Conservation (phyloP, 30 jellyfish, hydroid and myxozoan species). For the Pelagia noctiluca region DNA sequence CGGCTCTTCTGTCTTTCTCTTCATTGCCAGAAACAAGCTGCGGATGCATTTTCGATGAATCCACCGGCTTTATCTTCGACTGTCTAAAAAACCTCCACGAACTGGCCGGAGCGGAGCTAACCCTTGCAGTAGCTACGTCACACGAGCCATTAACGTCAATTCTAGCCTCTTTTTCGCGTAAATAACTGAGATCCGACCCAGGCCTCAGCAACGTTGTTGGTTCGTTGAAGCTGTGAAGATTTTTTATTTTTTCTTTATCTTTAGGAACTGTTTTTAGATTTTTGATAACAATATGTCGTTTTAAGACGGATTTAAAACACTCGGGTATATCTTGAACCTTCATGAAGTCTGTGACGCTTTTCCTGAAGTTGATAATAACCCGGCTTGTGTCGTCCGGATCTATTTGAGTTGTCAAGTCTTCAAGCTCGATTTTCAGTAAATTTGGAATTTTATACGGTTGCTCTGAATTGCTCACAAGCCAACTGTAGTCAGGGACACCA, state of each 20-base stretch:
- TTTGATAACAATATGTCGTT: conserved; percentile 39
- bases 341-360: conserved; percentile 48
- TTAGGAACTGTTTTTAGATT: conserved; percentile 35
- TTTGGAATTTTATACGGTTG: conserved; percentile 59
- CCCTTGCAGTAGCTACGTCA: conserved; percentile 31
- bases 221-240: background rate
- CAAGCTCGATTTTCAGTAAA: conserved; percentile 35
- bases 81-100: conserved; percentile 73
- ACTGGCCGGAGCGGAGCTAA: conserved; percentile 71
- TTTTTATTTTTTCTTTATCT: background rate
- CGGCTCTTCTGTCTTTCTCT: conserved; percentile 38
- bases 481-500: conserved; percentile 68
- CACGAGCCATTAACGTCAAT: conserved; percentile 24
- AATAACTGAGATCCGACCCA: conserved; percentile 27
- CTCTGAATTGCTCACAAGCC: conserved; percentile 59
- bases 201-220: conserved; percentile 6
- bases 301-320: conserved; percentile 46
- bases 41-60: background rate
- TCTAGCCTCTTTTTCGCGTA: conserved; percentile 39
- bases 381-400: conserved; percentile 54
- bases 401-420: conserved; percentile 52
- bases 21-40: conserved; percentile 2
- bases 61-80: conserved; percentile 38
- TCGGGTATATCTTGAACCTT: conserved; percentile 52
- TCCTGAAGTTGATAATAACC: conserved; percentile 46